Percentiles rank a stretch among this genome's conserved stretches.
Evolutionary conservation across 2,888 invertebrate genomes (phyloP).

Genomic region (Spicauda simplicius): DNA sequence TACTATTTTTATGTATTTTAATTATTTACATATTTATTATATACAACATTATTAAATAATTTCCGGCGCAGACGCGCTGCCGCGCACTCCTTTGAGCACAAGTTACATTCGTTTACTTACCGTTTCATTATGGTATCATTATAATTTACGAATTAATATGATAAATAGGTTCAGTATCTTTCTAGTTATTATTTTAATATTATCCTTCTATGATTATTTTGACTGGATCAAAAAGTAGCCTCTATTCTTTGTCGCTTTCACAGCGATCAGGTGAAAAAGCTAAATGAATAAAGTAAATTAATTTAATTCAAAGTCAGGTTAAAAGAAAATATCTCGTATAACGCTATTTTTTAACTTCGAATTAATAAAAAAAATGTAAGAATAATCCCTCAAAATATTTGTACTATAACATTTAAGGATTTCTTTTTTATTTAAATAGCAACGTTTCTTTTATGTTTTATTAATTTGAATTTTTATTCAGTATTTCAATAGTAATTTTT

Average conservation of each 20-base stretch:
- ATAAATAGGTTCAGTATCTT: slow-evolving; percentile 9
- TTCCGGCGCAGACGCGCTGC: slow-evolving; percentile 57
- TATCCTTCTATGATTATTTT: not conserved
- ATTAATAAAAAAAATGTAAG: too few relatives aligned
- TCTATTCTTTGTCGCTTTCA: not conserved
- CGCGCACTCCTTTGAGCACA: slow-evolving; percentile 75
- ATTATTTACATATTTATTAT: slow-evolving; percentile 82
- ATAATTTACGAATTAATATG: slow-evolving; percentile 50
- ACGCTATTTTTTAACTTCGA: too few relatives aligned
- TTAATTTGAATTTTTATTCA: too few relatives aligned
- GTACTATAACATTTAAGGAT: too few relatives aligned
- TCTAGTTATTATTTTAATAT: slow-evolving; percentile 17
- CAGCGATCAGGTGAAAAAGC: not conserved
- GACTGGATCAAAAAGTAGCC: not conserved
- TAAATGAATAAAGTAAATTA: too few relatives aligned
- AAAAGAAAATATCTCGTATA: too few relatives aligned
- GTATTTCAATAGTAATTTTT: too few relatives aligned
- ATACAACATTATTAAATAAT: slow-evolving; percentile 70
- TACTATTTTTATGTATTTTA: slow-evolving; percentile 79
- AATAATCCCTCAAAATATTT: too few relatives aligned
- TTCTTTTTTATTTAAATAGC: too few relatives aligned
- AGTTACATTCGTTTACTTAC: slow-evolving; percentile 52
- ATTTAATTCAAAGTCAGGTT: too few relatives aligned
- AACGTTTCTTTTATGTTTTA: too few relatives aligned
- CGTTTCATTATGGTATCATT: slow-evolving; percentile 67